Evolutionary conservation across 2,888 invertebrate genomes (phyloP).

Genomic region (Hypsopygia costalis): DNA sequence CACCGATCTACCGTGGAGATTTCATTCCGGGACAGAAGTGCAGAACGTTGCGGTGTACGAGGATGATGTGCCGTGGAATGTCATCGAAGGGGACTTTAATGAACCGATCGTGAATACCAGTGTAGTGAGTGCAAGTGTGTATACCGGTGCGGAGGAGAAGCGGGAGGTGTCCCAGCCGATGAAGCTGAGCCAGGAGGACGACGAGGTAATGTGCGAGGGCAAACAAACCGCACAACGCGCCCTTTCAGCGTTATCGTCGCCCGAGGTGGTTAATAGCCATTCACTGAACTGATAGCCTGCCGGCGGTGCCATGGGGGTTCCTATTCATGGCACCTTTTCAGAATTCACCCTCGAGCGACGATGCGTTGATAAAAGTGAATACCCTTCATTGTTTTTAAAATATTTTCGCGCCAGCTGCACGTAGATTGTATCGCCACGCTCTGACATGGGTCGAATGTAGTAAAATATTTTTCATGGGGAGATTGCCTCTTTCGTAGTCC

Average conservation of each 20-base stretch:
- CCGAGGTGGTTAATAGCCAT: slow-evolving; percentile 72
- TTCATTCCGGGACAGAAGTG: slow-evolving; percentile 72
- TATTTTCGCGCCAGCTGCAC: slow-evolving; percentile 58
- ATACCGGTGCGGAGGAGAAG: slow-evolving; percentile 44
- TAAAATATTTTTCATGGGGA: slow-evolving; percentile 49
- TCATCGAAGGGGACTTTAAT: slow-evolving; percentile 55
- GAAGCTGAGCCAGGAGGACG: slow-evolving; percentile 63
- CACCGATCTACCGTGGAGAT: slow-evolving; percentile 71
- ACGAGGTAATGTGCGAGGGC: slow-evolving; percentile 65
- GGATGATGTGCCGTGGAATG: slow-evolving; percentile 75
- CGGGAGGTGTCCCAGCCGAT: slow-evolving; percentile 66
- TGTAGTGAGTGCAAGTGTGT: slow-evolving; percentile 74
- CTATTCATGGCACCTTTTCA: slow-evolving; percentile 65
- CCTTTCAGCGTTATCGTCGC: slow-evolving; percentile 73
- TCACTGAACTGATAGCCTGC: slow-evolving; percentile 65
- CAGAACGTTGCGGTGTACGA: slow-evolving; percentile 77
- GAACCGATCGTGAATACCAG: slow-evolving; percentile 47
- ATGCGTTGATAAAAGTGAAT: slow-evolving; percentile 75
- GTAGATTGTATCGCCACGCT: slow-evolving; percentile 47
- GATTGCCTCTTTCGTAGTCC: slow-evolving; percentile 40
- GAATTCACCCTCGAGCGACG: slow-evolving; percentile 56
- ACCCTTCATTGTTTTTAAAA: slow-evolving; percentile 69
- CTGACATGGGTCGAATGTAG: slow-evolving; percentile 37
- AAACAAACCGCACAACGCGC: slow-evolving; percentile 50
- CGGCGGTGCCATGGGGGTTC: slow-evolving; percentile 52